Evolutionary conservation across 1,140 invertebrate genomes (phyloP), one percentile per base, ranked within the genome.

Genomic region (Andrena cerasifolii): DNA sequence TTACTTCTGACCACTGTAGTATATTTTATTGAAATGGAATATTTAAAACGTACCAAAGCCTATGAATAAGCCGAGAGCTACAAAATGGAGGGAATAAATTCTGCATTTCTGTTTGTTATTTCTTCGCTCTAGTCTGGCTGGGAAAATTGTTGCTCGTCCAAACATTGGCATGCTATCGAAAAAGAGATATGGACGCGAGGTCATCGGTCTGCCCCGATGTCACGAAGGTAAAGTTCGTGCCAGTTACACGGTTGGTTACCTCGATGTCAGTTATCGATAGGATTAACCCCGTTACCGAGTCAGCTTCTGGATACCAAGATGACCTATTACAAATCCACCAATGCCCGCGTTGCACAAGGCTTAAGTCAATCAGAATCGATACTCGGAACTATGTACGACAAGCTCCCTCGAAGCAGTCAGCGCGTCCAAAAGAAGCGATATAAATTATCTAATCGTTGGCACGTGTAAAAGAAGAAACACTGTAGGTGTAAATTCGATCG

Each of bases 281-380:
- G 49, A 78, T 78, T 78, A 72, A 63, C 58, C 67, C 31, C 5
- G 36, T 72, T 36, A 78, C 45, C 67, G n/a, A 6, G 33, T 16
- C 10, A 47, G 31, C 40, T 24, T 31, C 12, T 47, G n/a, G 67
- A 71, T 33, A 28, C 40, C 47, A 47, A 47, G 65, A 68, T 54
- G 67, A 58, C n/a, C 53, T 40, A 18, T 59, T 70, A 33, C 67
- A 47, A 71, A 71, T 47, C 67, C 54, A 43, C 51, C 36, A 10
- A 28, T 54, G 51, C 14, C 26, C 36, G 26, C 28, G 54, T 71
- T 45, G n/a, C 54, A 6, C 26, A 26, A 24, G 26, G 21, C 59
- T 71, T 28, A 28, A 47, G 40, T n/a, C 40, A 31, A n/a, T 24
- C 67, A 51, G 24, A 28, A 71, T 71, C 40, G 53, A 70, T 70